These are phyloP conservation scores for Stenotaenia linearis DNA, from an alignment of 2,888 invertebrate genomes.

Conservation along the genomic window DNA sequence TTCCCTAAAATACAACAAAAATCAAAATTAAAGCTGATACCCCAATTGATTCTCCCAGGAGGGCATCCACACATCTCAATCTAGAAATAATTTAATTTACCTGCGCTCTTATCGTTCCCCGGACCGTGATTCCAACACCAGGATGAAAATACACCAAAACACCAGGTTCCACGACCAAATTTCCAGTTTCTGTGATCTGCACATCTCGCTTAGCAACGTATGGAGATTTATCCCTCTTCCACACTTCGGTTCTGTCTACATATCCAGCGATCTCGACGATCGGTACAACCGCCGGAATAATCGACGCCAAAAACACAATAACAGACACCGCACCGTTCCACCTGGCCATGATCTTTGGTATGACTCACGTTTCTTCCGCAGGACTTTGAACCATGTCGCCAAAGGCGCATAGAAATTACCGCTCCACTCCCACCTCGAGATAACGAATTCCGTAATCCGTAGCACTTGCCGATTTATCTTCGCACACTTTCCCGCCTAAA, in stretches of 20 bases:
- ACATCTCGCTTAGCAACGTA: background rate
- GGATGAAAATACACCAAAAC: constrained; percentile 6
- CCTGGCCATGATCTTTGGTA: background rate
- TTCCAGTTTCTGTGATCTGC: background rate
- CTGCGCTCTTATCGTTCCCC: constrained; percentile 17
- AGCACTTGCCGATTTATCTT: background rate
- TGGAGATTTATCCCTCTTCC: background rate
- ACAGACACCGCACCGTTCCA: background rate
- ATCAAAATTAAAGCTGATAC: background rate
- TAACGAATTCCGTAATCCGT: no score
- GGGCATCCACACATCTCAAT: background rate
- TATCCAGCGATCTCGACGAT: constrained; percentile 18
- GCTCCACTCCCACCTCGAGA: background rate
- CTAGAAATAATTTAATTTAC: background rate
- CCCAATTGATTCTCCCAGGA: background rate
- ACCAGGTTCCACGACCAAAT: constrained; percentile 22
- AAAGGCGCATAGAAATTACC: background rate
- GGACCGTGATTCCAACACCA: constrained; percentile 26
- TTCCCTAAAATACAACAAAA: constrained; percentile 26
- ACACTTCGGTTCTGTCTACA: background rate
- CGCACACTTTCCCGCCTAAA: background rate
- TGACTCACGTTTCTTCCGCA: background rate
- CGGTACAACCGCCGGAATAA: background rate
- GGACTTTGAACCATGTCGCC: constrained; percentile 24
- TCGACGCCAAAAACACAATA: background rate